Evolutionary conservation across 2,113 vertebrate genomes (phyloP), one percentile per base, ranked within the genome.

Genomic region (Plestiodon gilberti): DNA sequence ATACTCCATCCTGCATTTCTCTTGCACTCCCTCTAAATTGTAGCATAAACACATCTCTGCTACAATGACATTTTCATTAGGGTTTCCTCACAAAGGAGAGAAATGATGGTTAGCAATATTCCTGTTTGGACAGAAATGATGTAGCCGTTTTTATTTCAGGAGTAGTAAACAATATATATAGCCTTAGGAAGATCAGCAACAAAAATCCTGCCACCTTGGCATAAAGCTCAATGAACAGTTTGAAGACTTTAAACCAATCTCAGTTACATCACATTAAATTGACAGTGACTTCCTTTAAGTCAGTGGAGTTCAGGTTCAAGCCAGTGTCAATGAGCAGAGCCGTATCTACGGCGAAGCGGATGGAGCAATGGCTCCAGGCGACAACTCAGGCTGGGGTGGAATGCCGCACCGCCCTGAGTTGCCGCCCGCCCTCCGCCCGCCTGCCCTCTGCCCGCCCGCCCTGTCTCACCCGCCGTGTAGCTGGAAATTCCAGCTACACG

Each of bases 171-270:
- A 87, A 77, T 88, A 92, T 78, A 52, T 85, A 88, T 0, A 0
- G 83, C 87, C 86, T 89, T 85, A 85, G 65, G 93, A 92, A 95
- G 93, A 89, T 82, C 74, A 92, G 81, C 70, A 84, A 73, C 33
- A 94, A 90, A 14, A 3, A 87, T 55, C 52, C 33, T 89, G 62
- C 69, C 89, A 69, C 85, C 82, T 90, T 76, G 84, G 67, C 81
- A 90, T 87, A 94, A 93, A 93, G 88, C 7, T 83, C 73, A 30
- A 91, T 84, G 69, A 91, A 59, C 25, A 40, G 52, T 13, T 18
- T 2, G 57, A 86, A 89, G 59, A 83, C 82, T 0, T 78, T 38
- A 25, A 79, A 61, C 64, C 88, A 0, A 57, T 61, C 88, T 85
- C 35, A 71, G 57, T 71, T 81, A 38, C 17, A 70, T 8, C 43